A percentile compares a stretch with the other conserved stretches of the same genome.
These are phyloP conservation scores for Rhea americana DNA, from an alignment of 2,113 vertebrate genomes.

Conservation along the genomic window DNA sequence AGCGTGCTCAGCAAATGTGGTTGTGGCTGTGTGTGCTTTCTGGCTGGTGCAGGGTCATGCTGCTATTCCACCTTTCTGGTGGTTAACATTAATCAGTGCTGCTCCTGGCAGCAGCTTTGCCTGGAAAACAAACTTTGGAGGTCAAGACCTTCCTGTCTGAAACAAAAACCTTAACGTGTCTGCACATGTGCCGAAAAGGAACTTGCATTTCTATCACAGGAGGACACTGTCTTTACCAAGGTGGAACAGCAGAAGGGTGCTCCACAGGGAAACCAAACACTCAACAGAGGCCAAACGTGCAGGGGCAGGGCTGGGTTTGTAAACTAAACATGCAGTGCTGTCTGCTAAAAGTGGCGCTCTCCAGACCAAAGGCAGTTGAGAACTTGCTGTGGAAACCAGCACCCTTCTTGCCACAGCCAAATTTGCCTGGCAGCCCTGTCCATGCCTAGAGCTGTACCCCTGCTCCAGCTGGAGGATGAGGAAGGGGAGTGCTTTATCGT, in stretches of 20 bases:
- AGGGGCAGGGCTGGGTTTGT: conserved; percentile 59
- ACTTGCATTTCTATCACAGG: conserved; percentile 59
- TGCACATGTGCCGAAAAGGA: conserved; percentile 44
- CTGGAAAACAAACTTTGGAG: neutral
- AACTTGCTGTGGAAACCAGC: neutral
- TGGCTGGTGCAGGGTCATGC: neutral
- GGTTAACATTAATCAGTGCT: neutral
- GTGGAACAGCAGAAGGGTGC: conserved; percentile 40
- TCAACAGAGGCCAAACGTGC: conserved; percentile 63
- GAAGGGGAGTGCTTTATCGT: accelerated
- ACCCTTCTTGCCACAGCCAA: conserved; percentile 17
- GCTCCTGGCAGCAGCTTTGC: neutral
- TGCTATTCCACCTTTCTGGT: neutral
- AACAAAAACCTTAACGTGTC: conserved; percentile 8
- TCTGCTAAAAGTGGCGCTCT: conserved; percentile 62
- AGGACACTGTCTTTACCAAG: conserved; percentile 47
- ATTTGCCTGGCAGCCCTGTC: conserved; percentile 7
- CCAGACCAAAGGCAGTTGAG: neutral
- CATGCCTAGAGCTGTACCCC: neutral
- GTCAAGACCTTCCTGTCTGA: conserved; percentile 56
- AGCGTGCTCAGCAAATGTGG: accelerated
- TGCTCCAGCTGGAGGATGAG: conserved; percentile 4
- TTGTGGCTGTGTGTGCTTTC: accelerated
- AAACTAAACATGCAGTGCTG: conserved; percentile 73
- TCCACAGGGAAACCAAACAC: conserved; percentile 54